phyloP scores from a whole-genome alignment of 2,797 vertebrate species.

The Gymnothorax javanicus region DNA sequence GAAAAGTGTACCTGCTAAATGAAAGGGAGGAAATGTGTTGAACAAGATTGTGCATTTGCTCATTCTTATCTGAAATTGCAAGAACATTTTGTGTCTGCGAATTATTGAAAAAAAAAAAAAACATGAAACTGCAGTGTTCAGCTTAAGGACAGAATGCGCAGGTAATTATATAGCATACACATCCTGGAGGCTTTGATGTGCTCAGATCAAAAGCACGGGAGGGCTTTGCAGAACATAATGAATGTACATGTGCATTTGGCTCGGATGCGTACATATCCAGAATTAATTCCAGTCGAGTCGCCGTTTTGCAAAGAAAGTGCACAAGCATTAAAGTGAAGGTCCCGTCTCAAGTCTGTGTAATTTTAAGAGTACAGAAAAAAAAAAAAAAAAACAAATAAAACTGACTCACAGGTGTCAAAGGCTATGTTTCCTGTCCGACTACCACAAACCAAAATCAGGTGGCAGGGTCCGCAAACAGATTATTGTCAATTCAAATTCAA shows the following conservation, averaged over 20 bases:
- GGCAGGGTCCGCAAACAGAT: neutral
- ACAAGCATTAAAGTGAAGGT: neutral
- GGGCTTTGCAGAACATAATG: neutral
- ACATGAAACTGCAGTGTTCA: neutral
- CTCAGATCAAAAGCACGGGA: neutral
- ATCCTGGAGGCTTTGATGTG: neutral
- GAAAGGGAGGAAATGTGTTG: too few species aligned
- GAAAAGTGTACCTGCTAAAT: neutral
- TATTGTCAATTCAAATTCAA: neutral
- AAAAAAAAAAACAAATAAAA: neutral
- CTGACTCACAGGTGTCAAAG: neutral
- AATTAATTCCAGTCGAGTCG: neutral
- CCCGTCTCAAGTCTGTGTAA: neutral
- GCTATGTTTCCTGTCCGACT: neutral
- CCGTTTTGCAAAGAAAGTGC: neutral
- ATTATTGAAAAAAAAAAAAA: neutral
- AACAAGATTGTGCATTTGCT: neutral
- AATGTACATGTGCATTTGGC: neutral
- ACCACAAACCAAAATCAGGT: neutral
- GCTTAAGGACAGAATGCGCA: neutral
- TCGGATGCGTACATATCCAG: neutral
- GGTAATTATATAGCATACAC: neutral
- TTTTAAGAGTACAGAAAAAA: neutral
- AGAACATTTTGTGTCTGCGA: too few species aligned
- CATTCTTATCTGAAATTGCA: neutral